Evolutionary conservation across 2,797 vertebrate species (phyloP).

Genomic region (Pelobates cultripes): DNA sequence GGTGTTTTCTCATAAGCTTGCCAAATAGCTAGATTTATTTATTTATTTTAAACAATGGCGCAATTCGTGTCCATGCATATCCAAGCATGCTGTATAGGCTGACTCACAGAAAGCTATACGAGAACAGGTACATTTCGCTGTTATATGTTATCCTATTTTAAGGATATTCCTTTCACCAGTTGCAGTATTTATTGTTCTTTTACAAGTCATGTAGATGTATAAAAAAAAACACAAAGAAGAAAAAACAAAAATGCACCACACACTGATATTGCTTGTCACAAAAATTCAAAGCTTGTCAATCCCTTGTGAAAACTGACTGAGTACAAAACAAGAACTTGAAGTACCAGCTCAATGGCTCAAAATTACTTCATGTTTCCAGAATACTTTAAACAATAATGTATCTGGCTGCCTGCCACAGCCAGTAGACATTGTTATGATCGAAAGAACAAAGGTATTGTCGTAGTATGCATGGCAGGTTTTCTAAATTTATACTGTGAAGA

Average conservation of each 20-base stretch:
- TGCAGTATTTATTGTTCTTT: background rate
- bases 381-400: constrained; percentile 48
- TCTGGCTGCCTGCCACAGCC: constrained; percentile 47
- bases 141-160: too few species aligned
- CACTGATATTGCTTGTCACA: background rate
- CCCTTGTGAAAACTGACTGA: constrained; percentile 43
- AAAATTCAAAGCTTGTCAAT: constrained; percentile 32
- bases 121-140: too few species aligned
- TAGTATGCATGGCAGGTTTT: constrained; percentile 35
- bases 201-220: background rate
- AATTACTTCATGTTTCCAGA: constrained; percentile 48
- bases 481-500: constrained; percentile 36
- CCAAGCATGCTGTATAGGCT: too few species aligned
- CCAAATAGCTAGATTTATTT: too few species aligned
- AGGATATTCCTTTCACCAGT: background rate
- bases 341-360: constrained; percentile 49
- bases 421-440: constrained; percentile 43
- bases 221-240: background rate
- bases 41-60: too few species aligned
- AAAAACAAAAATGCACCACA: constrained; percentile 15
- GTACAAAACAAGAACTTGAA: constrained; percentile 45
- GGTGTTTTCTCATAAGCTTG: too few species aligned
- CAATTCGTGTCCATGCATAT: too few species aligned
- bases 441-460: constrained; percentile 43
- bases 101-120: too few species aligned